phyloP scores from a whole-genome alignment of 2,797 vertebrate genomes.

The Sebastolobus alascanus region DNA sequence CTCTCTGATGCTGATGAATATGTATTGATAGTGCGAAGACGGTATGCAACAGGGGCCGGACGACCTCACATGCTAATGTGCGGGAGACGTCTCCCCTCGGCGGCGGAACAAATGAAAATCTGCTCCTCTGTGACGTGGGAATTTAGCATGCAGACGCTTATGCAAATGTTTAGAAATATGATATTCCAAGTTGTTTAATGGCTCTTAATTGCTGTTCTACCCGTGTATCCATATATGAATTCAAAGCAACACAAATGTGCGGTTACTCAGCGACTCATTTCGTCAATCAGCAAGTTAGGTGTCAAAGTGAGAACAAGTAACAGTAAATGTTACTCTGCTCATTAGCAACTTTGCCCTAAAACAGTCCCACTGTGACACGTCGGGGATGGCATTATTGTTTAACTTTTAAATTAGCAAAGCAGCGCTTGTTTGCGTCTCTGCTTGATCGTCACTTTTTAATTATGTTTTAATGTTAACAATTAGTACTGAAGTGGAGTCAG shows the following conservation, averaged over 20 bases:
- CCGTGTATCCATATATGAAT: constrained; percentile 7
- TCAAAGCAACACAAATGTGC: constrained; percentile 33
- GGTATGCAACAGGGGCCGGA: constrained; percentile 35
- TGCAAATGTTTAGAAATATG: background rate
- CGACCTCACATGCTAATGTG: constrained; percentile 56
- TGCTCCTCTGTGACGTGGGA: constrained; percentile 4
- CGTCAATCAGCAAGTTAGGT: background rate
- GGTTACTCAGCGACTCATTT: background rate
- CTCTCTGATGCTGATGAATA: constrained; percentile 88
- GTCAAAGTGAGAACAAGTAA: background rate
- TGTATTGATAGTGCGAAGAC: constrained; percentile 77
- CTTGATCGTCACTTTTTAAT: constrained; percentile 88
- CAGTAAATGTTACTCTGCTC: constrained; percentile 40
- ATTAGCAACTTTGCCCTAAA: constrained; percentile 71
- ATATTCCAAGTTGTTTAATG: background rate
- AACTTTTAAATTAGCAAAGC: constrained; percentile 73
- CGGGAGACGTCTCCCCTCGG: constrained; percentile 13
- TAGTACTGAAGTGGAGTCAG: constrained; percentile 85
- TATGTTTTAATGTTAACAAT: constrained; percentile 90
- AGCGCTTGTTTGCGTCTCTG: constrained; percentile 69
- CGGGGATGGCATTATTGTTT: constrained; percentile 70
- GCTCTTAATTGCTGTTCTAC: constrained; percentile 47
- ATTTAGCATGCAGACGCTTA: constrained; percentile 1
- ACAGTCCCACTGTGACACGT: constrained; percentile 52
- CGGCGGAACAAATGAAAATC: constrained; percentile 27